Evolutionary conservation across 2,888 invertebrate genomes (phyloP), one percentile per base, ranked within the genome.

Genomic region (Rhimphoctona megacephalus): DNA sequence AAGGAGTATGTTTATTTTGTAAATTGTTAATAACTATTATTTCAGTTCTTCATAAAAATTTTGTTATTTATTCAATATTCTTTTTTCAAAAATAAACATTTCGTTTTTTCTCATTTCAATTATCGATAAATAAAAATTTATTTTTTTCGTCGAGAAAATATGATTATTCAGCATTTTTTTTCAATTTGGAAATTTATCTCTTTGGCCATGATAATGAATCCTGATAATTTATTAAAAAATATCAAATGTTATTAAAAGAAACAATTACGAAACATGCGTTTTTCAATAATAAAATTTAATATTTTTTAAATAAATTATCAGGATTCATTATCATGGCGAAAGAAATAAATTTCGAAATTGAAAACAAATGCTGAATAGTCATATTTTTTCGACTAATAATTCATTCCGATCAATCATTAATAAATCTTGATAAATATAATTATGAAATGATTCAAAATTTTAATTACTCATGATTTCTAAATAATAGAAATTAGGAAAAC

Each of bases 1-100:
- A 96, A 94, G 97, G 97, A 84, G 97, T 97, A 95, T 95, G 96
- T 94, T 57, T 25, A 5, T 17, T 30, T 49, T 64, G 49, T 19
- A 36, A 70, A 66, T 52, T 17, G 11, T 46, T 73, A 2, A 43
- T 30, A 33, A 4, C 30, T 2, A 25, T 3, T n/a, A 7, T 49
- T 19, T n/a, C 49, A 7, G 4, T 17, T n/a, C 6, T 49, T n/a
- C 49, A 49, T 5, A 19, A 49, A 19, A n/a, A n/a, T 49, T 49
- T 49, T n/a, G 5, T 17, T 11, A 43, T 43, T 11, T 0, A 11
- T 49, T 49, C 2, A 25, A 25, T 25, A 14, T 6, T 30, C 3
- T 57, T 57, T 57, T 57, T 25, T 30, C 25, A 1, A 25, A 3
- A 25, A 5, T n/a, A 4, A 11, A 14, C 7, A 57, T 57, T 14